Base-by-base conservation (phyloP, 2,113 vertebrate species). In the Tonatia bakeri region DNA sequence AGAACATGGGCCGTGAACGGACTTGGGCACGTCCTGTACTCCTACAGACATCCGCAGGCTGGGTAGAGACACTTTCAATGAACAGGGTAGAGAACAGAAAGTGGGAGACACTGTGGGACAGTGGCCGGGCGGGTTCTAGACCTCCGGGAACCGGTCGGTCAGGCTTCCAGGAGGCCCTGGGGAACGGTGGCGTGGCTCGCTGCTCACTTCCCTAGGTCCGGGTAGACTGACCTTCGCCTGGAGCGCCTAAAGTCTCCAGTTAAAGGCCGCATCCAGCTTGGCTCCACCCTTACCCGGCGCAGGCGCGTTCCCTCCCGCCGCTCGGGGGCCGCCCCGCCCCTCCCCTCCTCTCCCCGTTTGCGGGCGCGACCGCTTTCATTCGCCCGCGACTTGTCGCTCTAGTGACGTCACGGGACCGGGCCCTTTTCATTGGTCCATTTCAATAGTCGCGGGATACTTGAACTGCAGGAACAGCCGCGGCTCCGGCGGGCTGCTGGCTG, bases 371-470 rank as follows among this genome's bases (percentile, higher is more conserved):
- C 4, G 70, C 56, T 84, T 45, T 11, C 13, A 28, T 59, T 56
- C 22, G n/a, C 22, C 16, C 17, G 95, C 91, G 94, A 40, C 72
- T 1, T 7, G 94, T 67, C 52, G 90, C 96, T 8, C 0, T 1
- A 0, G 19, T 98, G 97, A 97, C 98, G 97, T 96, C 33, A 59
- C 26, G 38, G 0, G 19, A 28, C 1, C 15, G 20, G 14, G 69
- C 20, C 31, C 12, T 90, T 40, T 5, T 96, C 96, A 99, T 99
- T 99, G 99, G 99, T 4, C 52, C 77, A 97, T 99, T 99, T 99
- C 99, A 99, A 99, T 99, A 99, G 99, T 99, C 99, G 99, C 99
- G 99, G 99, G 99, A 99, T 99, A 99, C 99, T 99, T 99, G 99
- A 99, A 99, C 98, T 97, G 98, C 97, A 97, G 94, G 96, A 96